These are phyloP conservation scores for Furcifer pardalis DNA, from an alignment of 2,797 vertebrate species.

Conservation along the genomic window DNA sequence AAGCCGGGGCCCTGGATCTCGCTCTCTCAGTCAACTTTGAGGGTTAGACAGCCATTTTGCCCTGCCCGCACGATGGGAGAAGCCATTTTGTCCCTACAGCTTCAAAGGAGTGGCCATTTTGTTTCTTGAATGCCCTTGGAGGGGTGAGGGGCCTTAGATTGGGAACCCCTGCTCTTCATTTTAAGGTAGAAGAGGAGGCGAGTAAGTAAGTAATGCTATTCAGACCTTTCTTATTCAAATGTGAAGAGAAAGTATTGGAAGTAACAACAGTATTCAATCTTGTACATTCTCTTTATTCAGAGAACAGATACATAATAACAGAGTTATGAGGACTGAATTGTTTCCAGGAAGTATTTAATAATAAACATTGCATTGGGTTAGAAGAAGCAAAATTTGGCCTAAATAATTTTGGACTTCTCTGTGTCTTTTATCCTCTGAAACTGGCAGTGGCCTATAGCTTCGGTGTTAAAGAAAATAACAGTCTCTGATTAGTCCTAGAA, in stretches of 20 bases:
- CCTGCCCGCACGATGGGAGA: too few relatives aligned
- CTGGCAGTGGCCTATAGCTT: neutral
- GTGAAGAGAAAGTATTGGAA: slow-evolving; percentile 14
- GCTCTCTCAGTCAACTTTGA: too few relatives aligned
- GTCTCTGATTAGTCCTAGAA: neutral
- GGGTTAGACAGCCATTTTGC: too few relatives aligned
- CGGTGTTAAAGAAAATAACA: neutral
- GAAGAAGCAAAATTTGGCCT: neutral
- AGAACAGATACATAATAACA: slow-evolving; percentile 4
- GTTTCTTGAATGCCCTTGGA: too few relatives aligned
- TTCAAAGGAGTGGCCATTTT: too few relatives aligned
- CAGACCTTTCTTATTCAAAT: slow-evolving; percentile 15
- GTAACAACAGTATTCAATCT: slow-evolving; percentile 1
- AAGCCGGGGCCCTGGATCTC: too few relatives aligned
- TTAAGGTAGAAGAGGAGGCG: too few relatives aligned
- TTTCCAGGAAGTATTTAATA: neutral
- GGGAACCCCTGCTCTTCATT: too few relatives aligned
- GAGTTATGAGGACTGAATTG: neutral
- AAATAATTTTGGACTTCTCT: neutral
- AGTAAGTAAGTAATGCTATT: neutral
- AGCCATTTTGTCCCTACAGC: too few relatives aligned
- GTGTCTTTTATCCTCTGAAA: neutral
- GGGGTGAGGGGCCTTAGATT: too few relatives aligned
- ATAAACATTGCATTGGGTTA: neutral
- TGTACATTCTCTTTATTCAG: slow-evolving; percentile 20